Conservation (phyloP, 2,113 vertebrate genomes). For the Hemiscyllium ocellatum region DNA sequence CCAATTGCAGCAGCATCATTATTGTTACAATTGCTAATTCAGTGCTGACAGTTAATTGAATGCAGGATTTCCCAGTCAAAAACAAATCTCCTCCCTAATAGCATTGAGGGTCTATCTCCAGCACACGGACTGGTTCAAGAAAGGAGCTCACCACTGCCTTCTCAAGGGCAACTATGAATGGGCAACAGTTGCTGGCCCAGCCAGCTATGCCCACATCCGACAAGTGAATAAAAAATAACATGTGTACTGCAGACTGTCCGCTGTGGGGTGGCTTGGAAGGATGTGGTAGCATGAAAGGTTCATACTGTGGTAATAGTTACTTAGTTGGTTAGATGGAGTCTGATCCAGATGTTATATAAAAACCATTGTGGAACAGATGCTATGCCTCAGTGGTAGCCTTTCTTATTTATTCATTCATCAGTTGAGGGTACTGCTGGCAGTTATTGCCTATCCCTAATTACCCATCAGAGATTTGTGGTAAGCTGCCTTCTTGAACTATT, state of each 20-base stretch:
- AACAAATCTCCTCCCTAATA: background rate
- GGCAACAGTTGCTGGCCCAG: no score
- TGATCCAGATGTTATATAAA: background rate
- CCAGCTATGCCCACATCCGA: no score
- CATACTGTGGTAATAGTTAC: background rate
- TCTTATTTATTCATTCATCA: background rate
- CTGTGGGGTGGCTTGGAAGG: slow-evolving; percentile 15
- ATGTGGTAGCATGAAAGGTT: slow-evolving; percentile 11
- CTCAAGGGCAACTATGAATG: no score
- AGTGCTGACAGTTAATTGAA: background rate
- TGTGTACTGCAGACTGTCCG: background rate
- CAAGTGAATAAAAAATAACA: background rate
- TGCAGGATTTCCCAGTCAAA: background rate
- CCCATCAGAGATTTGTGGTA: background rate
- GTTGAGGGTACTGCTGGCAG: background rate
- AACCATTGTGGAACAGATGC: background rate
- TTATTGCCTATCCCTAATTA: background rate
- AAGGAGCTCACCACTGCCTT: no score
- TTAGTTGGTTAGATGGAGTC: background rate
- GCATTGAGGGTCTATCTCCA: background rate
- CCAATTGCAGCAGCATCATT: background rate
- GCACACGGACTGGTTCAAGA: no score
- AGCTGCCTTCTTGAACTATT: background rate
- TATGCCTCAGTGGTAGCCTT: background rate
- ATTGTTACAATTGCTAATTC: background rate